A percentile compares a stretch with the other conserved stretches of the same genome.
phyloP scores from a whole-genome alignment of 2,797 vertebrate species.

The Phalanger gymnotis region DNA sequence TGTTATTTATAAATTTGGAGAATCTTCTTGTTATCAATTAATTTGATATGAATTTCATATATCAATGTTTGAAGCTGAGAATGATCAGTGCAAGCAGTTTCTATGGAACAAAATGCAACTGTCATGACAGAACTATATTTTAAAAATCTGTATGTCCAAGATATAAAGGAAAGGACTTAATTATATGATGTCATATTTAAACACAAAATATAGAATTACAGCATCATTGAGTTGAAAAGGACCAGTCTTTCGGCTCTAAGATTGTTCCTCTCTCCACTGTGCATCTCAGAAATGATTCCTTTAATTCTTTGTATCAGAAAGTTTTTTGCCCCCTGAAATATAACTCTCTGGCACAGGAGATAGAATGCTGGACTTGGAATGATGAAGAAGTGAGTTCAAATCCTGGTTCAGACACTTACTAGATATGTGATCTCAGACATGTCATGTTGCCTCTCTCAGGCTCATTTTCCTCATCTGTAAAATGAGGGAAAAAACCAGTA shows the following conservation, averaged over 20 bases:
- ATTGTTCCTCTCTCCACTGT: not conserved
- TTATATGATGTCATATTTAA: not conserved
- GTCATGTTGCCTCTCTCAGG: not conserved
- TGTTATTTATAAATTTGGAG: slow-evolving; percentile 50
- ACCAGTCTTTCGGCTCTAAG: not conserved
- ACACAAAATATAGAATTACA: slow-evolving; percentile 2
- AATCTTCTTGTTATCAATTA: slow-evolving; percentile 9
- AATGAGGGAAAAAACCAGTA: not conserved
- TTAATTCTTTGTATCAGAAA: not conserved
- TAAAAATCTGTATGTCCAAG: not conserved
- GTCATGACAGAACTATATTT: not conserved
- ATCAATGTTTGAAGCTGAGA: not conserved
- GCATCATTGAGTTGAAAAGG: not conserved
- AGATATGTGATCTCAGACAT: not conserved
- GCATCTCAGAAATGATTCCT: not conserved
- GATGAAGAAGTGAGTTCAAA: not conserved
- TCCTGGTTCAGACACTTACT: not conserved
- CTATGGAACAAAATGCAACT: not conserved
- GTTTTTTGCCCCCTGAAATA: not conserved
- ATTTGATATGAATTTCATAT: slow-evolving; percentile 42
- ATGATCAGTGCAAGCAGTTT: not conserved
- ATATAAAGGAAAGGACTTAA: not conserved
- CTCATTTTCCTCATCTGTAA: not conserved
- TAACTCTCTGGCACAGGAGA: not conserved
- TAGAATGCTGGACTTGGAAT: not conserved